Evolutionary conservation across 2,888 invertebrate genomes (phyloP), one percentile per base, ranked within the genome.

Genomic region (Lithodes maja): DNA sequence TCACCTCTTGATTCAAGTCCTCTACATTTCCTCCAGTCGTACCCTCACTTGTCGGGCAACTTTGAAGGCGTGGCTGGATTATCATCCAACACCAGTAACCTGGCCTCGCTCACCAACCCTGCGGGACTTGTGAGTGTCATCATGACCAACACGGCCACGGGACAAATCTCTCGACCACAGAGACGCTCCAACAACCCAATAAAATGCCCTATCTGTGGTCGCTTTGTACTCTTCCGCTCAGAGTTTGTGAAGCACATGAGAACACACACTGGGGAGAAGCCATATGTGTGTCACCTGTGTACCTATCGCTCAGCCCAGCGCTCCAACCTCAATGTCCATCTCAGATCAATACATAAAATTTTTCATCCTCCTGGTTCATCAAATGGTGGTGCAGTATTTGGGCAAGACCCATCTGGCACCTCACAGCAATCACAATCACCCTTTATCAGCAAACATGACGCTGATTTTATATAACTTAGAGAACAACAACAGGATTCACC

Each of bases 161-260:
- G n/a, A 12, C 15, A 7, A 7, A 12, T 71, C 71, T 5, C 84
- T 7, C 83, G 88, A 49, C 84, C 88, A 3, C 88, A 84, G 75
- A 75, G 89, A 54, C 85, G 89, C 9, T 80, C 89, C 3, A 89
- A 85, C 69, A 89, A 89, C 81, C 89, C 89, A 12, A 80, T 85
- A 33, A 85, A 69, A 15, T 91, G 91, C 54, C 91, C 91, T 3
- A 79, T 90, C 53, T 91, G 91, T 82, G 90, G 88, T 49, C 88
- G 90, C 33, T 83, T 86, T 2, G 83, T 90, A 50, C 91, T 91
- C 77, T 91, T 91, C 85, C 90, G 90, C 68, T 91, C 91, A 7
- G 90, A 90, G 71, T 91, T 85, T 54, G 91, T 88, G 69, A 91
- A 90, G 84, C 91, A 91, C 86, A 90, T 91, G 91, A 85, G 91